Evolutionary conservation across 2,113 vertebrate species (phyloP).

Genomic region (Ciconia maguari): DNA sequence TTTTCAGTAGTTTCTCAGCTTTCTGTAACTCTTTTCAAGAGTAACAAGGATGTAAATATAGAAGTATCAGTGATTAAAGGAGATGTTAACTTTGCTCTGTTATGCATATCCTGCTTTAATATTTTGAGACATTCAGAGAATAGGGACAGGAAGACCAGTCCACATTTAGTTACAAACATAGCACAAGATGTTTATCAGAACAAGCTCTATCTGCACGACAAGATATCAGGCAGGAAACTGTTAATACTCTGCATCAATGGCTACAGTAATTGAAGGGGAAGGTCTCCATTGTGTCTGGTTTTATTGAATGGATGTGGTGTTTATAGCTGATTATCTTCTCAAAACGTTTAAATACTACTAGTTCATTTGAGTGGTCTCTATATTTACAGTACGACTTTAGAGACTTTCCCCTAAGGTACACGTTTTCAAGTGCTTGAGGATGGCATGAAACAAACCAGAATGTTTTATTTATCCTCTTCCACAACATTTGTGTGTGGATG

Average conservation of each 20-base stretch:
- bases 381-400: neutral
- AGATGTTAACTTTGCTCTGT: slow-evolving; percentile 14
- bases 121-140: slow-evolving; percentile 36
- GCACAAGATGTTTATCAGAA: slow-evolving; percentile 79
- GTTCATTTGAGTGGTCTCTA: slow-evolving; percentile 51
- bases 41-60: neutral
- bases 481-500: neutral
- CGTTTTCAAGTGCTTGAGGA: neutral
- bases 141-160: slow-evolving; percentile 72
- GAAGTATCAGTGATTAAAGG: neutral
- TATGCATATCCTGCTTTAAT: slow-evolving; percentile 47
- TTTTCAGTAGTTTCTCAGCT: neutral
- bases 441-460: neutral
- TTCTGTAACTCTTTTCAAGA: neutral
- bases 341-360: slow-evolving; percentile 43
- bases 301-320: neutral
- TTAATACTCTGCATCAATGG: slow-evolving; percentile 73
- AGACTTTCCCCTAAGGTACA: neutral
- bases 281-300: slow-evolving; percentile 68
- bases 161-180: slow-evolving; percentile 67
- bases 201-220: slow-evolving; percentile 64
- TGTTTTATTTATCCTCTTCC: neutral
- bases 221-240: slow-evolving; percentile 77
- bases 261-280: slow-evolving; percentile 78
- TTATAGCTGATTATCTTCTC: slow-evolving; percentile 78